A percentile compares a stretch with the other conserved stretches of the same genome.
phyloP scores from a whole-genome alignment of 2,113 vertebrate species.

The Corythoichthys intestinalis region DNA sequence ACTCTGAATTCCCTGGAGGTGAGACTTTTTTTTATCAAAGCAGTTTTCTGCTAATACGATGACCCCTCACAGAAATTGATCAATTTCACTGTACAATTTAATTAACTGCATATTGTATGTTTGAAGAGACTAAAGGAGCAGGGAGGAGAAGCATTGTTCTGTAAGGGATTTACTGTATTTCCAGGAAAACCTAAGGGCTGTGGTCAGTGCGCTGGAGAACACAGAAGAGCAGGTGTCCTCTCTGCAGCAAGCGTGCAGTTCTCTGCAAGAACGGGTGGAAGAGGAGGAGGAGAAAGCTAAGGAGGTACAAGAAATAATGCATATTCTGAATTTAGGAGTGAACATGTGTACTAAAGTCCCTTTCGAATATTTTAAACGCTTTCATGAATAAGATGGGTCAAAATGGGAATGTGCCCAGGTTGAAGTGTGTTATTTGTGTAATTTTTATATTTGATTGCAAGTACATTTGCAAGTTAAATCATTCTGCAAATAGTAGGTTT shows the following conservation, averaged over 20 bases:
- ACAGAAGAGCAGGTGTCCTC: conserved; percentile 38
- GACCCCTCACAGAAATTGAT: background rate
- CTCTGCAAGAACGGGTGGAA: conserved; percentile 48
- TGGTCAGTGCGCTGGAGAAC: conserved; percentile 53
- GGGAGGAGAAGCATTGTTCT: conserved; percentile 1
- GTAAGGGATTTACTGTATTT: conserved; percentile 10
- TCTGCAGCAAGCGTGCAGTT: conserved; percentile 48
- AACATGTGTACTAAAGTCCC: background rate
- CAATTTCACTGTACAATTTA: background rate
- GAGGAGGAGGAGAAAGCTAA: conserved; percentile 60
- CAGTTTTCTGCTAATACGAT: background rate
- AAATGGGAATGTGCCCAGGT: no score
- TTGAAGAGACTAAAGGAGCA: background rate
- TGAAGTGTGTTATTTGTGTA: no score
- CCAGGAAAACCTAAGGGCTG: conserved; percentile 50
- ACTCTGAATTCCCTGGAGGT: conserved; percentile 58
- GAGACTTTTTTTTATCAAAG: background rate
- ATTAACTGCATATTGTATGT: background rate
- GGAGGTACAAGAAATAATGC: conserved; percentile 48
- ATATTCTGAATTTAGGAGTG: background rate
- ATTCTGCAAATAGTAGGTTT: no score
- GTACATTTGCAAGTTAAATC: no score
- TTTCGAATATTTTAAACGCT: no score
- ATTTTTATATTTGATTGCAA: no score
- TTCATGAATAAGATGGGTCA: no score